Evolutionary conservation across 2,113 vertebrate genomes (phyloP).

Genomic region (Semicossyphus pulcher): DNA sequence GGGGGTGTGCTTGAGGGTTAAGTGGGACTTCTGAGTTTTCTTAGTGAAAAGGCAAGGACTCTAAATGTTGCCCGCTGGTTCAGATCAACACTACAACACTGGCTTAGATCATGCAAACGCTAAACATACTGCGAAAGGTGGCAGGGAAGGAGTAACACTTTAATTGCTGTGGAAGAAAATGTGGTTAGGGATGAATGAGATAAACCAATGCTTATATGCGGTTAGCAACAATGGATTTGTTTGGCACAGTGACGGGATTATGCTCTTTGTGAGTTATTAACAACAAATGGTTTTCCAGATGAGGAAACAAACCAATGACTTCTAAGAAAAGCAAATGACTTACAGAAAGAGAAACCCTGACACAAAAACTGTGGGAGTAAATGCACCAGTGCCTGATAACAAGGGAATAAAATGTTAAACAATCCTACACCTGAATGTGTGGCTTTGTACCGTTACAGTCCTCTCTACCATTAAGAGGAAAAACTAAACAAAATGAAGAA

Average conservation of each 20-base stretch:
- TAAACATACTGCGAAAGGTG: neutral
- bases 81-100: slow-evolving; percentile 20
- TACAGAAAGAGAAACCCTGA: neutral
- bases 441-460: too few relatives aligned
- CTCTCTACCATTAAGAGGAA: neutral
- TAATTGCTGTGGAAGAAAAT: slow-evolving; percentile 34
- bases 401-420: too few relatives aligned
- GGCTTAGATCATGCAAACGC: slow-evolving; percentile 27
- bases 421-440: too few relatives aligned
- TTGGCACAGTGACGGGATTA: neutral
- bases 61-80: slow-evolving; percentile 6
- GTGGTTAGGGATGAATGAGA: slow-evolving; percentile 18
- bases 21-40: slow-evolving; percentile 25
- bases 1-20: slow-evolving; percentile 20
- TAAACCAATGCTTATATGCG: neutral
- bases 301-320: too few relatives aligned
- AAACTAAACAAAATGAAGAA: neutral
- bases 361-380: neutral
- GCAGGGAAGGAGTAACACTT: neutral
- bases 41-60: slow-evolving; percentile 1
- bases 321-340: too few relatives aligned
- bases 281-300: neutral
- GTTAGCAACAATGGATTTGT: slow-evolving; percentile 1
- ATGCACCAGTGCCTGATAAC: neutral
- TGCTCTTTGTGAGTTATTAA: neutral